Evolutionary conservation across 37 sponge, comb jelly and placozoan genomes (phyloP).

Genomic region (Ephydatia muelleri): DNA sequence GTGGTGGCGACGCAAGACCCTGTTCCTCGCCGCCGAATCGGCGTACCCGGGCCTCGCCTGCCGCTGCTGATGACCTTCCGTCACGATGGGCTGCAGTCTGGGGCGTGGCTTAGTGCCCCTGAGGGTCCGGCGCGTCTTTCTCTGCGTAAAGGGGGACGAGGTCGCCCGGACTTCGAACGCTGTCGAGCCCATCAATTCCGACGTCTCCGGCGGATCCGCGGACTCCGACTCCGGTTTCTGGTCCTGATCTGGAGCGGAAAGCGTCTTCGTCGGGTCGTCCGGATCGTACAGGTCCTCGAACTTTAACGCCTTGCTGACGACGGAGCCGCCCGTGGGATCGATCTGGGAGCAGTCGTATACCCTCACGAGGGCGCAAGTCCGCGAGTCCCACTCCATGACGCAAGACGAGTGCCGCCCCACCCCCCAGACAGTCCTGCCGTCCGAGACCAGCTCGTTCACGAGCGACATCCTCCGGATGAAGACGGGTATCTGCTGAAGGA

Average conservation of each 20-base stretch:
- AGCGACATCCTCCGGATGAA: constrained; percentile 64
- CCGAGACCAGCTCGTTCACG: constrained; percentile 75
- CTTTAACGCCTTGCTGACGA: constrained; percentile 8
- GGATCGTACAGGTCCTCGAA: constrained; percentile 47
- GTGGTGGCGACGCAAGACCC: constrained; percentile 40
- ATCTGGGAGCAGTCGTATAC: constrained; percentile 75
- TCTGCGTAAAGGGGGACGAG: constrained; percentile 34
- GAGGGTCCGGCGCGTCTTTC: constrained; percentile 42
- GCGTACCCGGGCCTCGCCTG: not conserved
- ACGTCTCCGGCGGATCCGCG: not conserved
- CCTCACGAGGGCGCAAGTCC: constrained; percentile 38
- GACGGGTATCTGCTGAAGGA: constrained; percentile 52
- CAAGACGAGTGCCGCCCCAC: constrained; percentile 76
- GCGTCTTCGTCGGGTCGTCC: not conserved
- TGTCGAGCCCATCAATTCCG: constrained; percentile 18
- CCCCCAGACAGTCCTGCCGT: constrained; percentile 77
- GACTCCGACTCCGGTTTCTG: not conserved
- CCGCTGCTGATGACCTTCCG: constrained; percentile 1
- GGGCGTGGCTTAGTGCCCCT: not conserved
- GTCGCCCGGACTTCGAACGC: constrained; percentile 8
- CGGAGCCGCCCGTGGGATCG: constrained; percentile 61
- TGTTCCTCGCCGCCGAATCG: constrained; percentile 5
- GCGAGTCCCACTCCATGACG: constrained; percentile 84
- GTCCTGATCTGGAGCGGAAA: not conserved
- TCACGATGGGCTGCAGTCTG: constrained; percentile 31